phyloP scores from a whole-genome alignment of 2,113 vertebrate species.

The Pseudorhombus dupliciocellatus region DNA sequence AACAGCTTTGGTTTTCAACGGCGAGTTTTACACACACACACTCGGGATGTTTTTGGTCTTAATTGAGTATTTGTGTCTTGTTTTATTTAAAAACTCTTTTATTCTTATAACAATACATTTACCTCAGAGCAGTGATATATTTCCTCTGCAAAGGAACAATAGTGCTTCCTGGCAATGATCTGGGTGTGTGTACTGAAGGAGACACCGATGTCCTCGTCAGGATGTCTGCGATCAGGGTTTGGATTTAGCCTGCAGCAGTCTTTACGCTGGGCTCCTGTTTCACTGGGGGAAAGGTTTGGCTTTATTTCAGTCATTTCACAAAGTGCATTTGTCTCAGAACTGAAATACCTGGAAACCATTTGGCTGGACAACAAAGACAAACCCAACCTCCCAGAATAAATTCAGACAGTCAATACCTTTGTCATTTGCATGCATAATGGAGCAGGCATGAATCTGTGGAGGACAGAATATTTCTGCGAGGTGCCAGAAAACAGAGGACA shows the following conservation, averaged over 20 bases:
- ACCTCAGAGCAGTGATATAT: conserved; percentile 3
- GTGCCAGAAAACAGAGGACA: conserved; percentile 47
- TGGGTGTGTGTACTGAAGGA: conserved; percentile 1
- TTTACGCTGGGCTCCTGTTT: conserved; percentile 6
- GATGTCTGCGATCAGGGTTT: background rate
- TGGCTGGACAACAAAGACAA: background rate
- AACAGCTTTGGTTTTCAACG: too few species aligned
- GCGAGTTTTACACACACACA: conserved; percentile 8
- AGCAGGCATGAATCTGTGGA: background rate
- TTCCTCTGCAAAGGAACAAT: background rate
- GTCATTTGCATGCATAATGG: background rate
- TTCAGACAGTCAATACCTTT: background rate
- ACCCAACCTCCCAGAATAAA: background rate
- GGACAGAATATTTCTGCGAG: conserved; percentile 3
- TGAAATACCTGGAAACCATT: background rate
- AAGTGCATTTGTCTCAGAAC: background rate
- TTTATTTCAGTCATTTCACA: background rate
- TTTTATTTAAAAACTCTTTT: conserved; percentile 6
- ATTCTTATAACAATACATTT: conserved; percentile 6
- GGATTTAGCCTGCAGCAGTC: background rate
- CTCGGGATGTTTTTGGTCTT: background rate
- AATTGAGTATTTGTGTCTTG: conserved; percentile 19
- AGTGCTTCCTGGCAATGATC: conserved; percentile 6
- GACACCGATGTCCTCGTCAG: background rate
- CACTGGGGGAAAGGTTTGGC: background rate